Percentiles rank a stretch among this genome's conserved stretches.
Evolutionary conservation across 1,140 invertebrate species (phyloP).

Genomic region (Drosophila ironensis): DNA sequence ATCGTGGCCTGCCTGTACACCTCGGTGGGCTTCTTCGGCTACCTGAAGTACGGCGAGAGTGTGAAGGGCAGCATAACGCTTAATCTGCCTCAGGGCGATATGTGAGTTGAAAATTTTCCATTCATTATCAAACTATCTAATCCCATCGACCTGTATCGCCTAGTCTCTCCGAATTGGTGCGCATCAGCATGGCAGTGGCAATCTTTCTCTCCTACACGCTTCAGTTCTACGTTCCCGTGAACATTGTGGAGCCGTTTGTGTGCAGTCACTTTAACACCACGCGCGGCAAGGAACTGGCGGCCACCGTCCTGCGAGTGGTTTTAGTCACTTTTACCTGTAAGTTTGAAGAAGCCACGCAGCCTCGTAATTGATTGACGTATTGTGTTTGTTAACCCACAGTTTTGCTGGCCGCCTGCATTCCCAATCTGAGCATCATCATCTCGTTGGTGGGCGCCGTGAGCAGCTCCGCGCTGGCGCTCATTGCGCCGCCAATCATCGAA

Average conservation of each 20-base stretch:
- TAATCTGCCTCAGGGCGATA: conserved; percentile 88
- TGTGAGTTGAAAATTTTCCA: conserved; percentile 84
- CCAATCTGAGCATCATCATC: conserved; percentile 94
- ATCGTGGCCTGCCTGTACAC: conserved; percentile 92
- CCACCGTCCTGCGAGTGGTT: conserved; percentile 87
- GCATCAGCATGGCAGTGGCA: conserved; percentile 91
- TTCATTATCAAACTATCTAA: not conserved
- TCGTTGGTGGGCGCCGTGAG: conserved; percentile 95
- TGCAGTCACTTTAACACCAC: conserved; percentile 85
- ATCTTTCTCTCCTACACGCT: conserved; percentile 94
- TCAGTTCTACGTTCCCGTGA: conserved; percentile 96
- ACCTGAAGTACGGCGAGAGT: conserved; percentile 92
- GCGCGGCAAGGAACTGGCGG: conserved; percentile 84
- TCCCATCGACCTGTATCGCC: conserved; percentile 47
- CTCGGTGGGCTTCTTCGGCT: conserved; percentile 94
- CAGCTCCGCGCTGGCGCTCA: conserved; percentile 93
- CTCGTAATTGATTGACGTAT: not conserved
- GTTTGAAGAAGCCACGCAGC: conserved; percentile 49
- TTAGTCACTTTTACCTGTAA: conserved; percentile 92
- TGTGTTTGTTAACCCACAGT: conserved; percentile 83
- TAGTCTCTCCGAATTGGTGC: conserved; percentile 91
- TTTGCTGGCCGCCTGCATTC: conserved; percentile 91
- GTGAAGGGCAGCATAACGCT: conserved; percentile 92
- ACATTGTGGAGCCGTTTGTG: conserved; percentile 92
- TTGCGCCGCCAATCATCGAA: conserved; percentile 95